Evolutionary conservation across 1,140 invertebrate genomes (phyloP).

Genomic region (Luehdorfia chinensis): DNA sequence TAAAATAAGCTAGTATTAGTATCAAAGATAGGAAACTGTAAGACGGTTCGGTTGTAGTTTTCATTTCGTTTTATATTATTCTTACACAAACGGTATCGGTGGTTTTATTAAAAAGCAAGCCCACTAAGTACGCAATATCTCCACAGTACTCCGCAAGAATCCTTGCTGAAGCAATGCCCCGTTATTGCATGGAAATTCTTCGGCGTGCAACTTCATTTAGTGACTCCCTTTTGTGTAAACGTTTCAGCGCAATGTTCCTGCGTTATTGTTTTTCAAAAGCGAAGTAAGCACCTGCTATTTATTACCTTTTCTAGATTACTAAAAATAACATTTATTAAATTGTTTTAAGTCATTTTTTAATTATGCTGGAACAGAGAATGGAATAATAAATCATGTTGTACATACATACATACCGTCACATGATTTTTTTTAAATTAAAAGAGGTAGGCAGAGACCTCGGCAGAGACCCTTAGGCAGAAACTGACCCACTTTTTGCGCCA

Average conservation of each 20-base stretch:
- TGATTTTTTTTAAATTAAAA: too few relatives aligned
- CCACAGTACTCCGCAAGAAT: slow-evolving; percentile 52
- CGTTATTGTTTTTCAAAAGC: slow-evolving; percentile 74
- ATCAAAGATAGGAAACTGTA: slow-evolving; percentile 55
- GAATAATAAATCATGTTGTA: too few relatives aligned
- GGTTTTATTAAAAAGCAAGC: slow-evolving; percentile 70
- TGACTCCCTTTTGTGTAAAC: slow-evolving; percentile 68
- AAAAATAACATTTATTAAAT: slow-evolving; percentile 58
- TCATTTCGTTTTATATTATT: slow-evolving; percentile 69
- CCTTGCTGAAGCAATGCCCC: slow-evolving; percentile 51
- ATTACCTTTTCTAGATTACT: slow-evolving; percentile 57
- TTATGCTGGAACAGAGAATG: too few relatives aligned
- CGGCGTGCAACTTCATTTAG: slow-evolving; percentile 73
- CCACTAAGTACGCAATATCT: slow-evolving; percentile 74
- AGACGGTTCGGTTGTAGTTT: slow-evolving; percentile 51
- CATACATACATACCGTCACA: too few relatives aligned
- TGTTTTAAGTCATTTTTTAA: slow-evolving; percentile 25
- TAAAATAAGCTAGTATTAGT: slow-evolving; percentile 42
- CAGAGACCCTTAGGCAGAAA: too few relatives aligned
- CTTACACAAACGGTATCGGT: slow-evolving; percentile 64
- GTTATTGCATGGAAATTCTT: slow-evolving; percentile 75
- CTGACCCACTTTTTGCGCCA: too few relatives aligned
- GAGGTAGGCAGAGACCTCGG: too few relatives aligned
- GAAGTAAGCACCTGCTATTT: slow-evolving; percentile 50
- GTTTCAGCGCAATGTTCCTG: slow-evolving; percentile 56